phyloP scores from a whole-genome alignment of 2,113 vertebrate species.

The Vimba vimba region DNA sequence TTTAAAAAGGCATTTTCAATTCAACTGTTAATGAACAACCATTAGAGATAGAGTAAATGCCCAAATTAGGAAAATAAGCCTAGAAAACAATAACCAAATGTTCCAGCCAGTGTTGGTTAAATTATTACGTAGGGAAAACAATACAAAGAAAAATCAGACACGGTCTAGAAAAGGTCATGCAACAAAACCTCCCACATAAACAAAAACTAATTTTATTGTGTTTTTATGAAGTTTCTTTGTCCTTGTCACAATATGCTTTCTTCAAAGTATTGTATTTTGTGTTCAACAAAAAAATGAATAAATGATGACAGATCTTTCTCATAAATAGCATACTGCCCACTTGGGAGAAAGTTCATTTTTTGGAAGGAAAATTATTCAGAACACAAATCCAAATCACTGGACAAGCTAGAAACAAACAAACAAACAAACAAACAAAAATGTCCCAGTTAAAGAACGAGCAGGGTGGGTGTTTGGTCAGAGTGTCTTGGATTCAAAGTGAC shows the following conservation, averaged over 20 bases:
- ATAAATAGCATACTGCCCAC: background rate
- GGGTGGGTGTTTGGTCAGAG: background rate
- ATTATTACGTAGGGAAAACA: background rate
- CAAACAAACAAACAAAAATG: background rate
- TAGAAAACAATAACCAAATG: background rate
- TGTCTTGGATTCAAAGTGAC: constrained; percentile 12
- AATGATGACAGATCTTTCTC: background rate
- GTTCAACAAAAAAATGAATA: background rate
- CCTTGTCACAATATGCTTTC: background rate
- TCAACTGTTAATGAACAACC: background rate
- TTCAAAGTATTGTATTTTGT: background rate
- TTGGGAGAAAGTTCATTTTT: constrained; percentile 4
- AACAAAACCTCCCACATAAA: background rate
- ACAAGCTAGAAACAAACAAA: background rate
- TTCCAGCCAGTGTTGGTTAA: background rate
- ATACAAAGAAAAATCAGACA: background rate
- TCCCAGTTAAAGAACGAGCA: background rate
- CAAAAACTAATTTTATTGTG: background rate
- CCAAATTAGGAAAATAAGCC: background rate
- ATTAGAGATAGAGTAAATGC: background rate
- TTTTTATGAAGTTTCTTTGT: background rate
- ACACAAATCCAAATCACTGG: constrained; percentile 5
- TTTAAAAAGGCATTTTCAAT: background rate
- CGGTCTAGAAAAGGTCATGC: background rate
- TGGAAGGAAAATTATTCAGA: background rate